Evolutionary conservation across 1,140 invertebrate genomes (phyloP).

Genomic region (Magallana ariakensis): DNA sequence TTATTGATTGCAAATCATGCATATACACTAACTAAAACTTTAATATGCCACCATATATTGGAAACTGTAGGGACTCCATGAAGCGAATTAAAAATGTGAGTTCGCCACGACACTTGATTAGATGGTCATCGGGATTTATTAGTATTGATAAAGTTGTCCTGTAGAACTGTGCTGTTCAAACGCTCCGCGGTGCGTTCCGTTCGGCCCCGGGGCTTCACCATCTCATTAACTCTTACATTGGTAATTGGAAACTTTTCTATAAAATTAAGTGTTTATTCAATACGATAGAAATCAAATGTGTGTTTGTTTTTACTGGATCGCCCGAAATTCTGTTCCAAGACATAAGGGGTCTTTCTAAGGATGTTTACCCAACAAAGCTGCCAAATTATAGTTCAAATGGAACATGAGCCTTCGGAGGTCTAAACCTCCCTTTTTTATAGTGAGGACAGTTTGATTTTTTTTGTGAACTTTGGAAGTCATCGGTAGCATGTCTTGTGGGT

Average conservation of each 20-base stretch:
- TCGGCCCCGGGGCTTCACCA: not conserved
- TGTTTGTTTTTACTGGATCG: slow-evolving; percentile 16
- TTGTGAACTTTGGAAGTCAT: not conserved
- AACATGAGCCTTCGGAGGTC: not conserved
- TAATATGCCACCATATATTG: not conserved
- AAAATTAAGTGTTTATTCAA: slow-evolving; percentile 32
- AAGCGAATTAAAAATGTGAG: not conserved
- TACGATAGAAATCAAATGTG: not conserved
- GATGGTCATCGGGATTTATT: not conserved
- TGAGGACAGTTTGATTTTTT: not conserved
- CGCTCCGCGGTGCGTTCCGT: not conserved
- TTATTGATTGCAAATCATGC: slow-evolving; percentile 1
- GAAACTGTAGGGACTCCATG: not conserved
- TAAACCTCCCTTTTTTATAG: not conserved
- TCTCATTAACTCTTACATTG: slow-evolving; percentile 10
- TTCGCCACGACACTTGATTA: slow-evolving; percentile 17
- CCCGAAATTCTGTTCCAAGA: not conserved
- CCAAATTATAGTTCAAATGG: slow-evolving; percentile 8
- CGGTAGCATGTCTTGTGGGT: slow-evolving; percentile 14
- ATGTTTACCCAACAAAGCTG: slow-evolving; percentile 1
- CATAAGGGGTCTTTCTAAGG: not conserved
- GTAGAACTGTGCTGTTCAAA: not conserved
- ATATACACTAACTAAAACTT: not conserved
- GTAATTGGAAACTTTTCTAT: slow-evolving; percentile 32
- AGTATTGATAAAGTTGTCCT: slow-evolving; percentile 12